These are phyloP conservation scores for Megatriorchis doriae DNA, from an alignment of 2,113 vertebrate species.

Conservation along the genomic window DNA sequence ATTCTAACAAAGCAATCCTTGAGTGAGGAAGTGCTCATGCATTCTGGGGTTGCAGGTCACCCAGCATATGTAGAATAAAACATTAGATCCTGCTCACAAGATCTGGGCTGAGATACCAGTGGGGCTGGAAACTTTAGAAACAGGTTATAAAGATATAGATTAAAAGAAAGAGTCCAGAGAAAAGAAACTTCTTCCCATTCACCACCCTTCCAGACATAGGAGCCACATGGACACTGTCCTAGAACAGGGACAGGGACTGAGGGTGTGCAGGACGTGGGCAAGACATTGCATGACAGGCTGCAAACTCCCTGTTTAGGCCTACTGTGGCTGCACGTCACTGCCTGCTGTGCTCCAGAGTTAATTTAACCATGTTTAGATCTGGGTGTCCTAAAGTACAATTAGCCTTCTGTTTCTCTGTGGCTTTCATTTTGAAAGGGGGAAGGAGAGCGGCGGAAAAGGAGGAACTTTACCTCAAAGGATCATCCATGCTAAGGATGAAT, in stretches of 20 bases:
- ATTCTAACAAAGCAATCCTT: neutral
- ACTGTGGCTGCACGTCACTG: rapidly evolving
- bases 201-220: neutral
- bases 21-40: rapidly evolving
- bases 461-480: neutral
- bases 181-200: neutral
- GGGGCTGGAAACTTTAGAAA: neutral
- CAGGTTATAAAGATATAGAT: neutral
- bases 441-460: neutral
- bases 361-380: neutral
- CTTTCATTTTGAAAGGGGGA: neutral
- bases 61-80: neutral
- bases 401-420: neutral
- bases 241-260: neutral
- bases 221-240: neutral
- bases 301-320: neutral
- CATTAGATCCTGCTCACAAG: neutral
- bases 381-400: neutral
- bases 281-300: neutral
- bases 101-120: neutral
- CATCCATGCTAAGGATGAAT: neutral
- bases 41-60: neutral
- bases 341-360: neutral
- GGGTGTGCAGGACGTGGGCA: rapidly evolving
- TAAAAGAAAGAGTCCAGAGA: neutral